Conservation (phyloP, 2,797 vertebrate species). For the Tauraco hartlaubi region DNA sequence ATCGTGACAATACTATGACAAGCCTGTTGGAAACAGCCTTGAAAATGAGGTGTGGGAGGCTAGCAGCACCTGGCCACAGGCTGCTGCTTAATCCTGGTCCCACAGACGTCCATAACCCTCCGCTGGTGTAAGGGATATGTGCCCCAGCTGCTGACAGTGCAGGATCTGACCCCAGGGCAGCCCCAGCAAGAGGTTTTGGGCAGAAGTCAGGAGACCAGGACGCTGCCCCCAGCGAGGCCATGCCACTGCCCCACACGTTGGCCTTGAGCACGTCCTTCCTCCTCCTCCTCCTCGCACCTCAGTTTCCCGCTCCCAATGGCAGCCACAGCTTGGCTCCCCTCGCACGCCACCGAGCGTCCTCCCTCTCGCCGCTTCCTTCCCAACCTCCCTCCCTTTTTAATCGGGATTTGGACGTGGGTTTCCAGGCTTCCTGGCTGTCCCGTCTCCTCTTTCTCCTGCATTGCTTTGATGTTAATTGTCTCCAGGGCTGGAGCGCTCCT, state of each 20-base stretch:
- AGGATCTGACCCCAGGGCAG: neutral
- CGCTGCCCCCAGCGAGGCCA: neutral
- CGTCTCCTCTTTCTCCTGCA: conserved; percentile 50
- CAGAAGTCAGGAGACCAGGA: neutral
- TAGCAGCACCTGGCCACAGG: neutral
- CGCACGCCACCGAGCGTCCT: accelerated
- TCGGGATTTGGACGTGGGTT: conserved; percentile 33
- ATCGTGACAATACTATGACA: neutral
- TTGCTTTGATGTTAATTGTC: conserved; percentile 81
- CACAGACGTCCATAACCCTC: neutral
- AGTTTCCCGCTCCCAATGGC: neutral
- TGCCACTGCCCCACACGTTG: accelerated
- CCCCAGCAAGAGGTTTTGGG: neutral
- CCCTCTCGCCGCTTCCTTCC: neutral
- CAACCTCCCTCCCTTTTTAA: conserved; percentile 26
- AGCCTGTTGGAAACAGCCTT: conserved; percentile 6
- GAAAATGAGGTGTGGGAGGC: neutral
- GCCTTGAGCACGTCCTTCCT: neutral
- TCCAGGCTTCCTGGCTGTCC: conserved; percentile 60
- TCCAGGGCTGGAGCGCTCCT: conserved; percentile 69
- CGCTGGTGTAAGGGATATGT: neutral
- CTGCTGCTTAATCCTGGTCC: neutral
- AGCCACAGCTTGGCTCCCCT: neutral
- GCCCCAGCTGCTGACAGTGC: neutral
- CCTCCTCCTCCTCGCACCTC: neutral